Percentiles rank a stretch among this genome's conserved stretches.
Conservation (phyloP, 2,113 vertebrate species). For the Tretioscincus oriximinensis region DNA sequence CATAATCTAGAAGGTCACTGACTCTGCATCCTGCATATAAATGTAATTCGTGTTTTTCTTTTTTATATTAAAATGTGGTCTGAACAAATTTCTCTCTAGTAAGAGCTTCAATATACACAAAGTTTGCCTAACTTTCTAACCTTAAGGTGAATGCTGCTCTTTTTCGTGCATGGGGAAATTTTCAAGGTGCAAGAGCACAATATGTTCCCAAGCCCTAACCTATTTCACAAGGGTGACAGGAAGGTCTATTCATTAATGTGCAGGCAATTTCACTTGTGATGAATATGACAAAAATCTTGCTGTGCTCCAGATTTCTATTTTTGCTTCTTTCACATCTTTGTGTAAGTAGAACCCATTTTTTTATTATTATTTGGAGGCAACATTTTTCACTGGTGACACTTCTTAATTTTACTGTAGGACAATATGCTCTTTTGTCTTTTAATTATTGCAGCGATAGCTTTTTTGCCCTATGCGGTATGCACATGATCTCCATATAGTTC, state of each 20-base stretch:
- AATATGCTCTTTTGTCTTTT: conserved; percentile 51
- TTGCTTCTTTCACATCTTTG: conserved; percentile 15
- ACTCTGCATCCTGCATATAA: background rate
- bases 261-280: conserved; percentile 45
- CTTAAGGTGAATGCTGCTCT: too few relatives aligned
- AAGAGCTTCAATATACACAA: background rate
- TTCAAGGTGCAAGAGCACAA: background rate
- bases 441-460: conserved; percentile 40
- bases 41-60: background rate
- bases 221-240: conserved; percentile 33
- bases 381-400: conserved; percentile 49
- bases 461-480: conserved; percentile 41
- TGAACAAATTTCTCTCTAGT: background rate
- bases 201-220: background rate
- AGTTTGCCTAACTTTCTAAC: background rate
- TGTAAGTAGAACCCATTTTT: conserved; percentile 30
- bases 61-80: background rate
- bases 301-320: conserved; percentile 38
- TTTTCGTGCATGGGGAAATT: background rate
- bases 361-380: background rate
- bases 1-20: background rate
- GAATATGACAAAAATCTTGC: conserved; percentile 40
- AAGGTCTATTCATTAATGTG: conserved; percentile 49
- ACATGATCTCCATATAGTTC: conserved; percentile 37
- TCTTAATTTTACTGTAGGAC: conserved; percentile 52